A percentile compares a stretch with the other conserved stretches of the same genome.
Evolutionary conservation across 1,140 invertebrate species (phyloP).

Genomic region (Carcinoscorpius rotundicauda): DNA sequence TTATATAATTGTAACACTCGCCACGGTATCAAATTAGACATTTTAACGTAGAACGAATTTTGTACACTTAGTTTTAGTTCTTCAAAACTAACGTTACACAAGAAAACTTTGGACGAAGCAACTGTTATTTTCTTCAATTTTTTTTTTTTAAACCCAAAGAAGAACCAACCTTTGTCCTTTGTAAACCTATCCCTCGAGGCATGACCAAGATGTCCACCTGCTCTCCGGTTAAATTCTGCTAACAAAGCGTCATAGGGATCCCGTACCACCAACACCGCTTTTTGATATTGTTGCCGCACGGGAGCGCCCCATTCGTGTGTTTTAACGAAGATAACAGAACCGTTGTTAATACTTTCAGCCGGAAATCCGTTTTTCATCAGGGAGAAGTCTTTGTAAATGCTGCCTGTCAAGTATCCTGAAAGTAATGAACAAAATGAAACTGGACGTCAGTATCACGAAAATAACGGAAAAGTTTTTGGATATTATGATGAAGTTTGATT

Average conservation of each 20-base stretch:
- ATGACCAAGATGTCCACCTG: conserved; percentile 55
- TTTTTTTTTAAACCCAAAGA: too few relatives aligned
- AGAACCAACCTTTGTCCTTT: conserved; percentile 44
- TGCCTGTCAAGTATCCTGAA: conserved; percentile 43
- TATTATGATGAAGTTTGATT: too few relatives aligned
- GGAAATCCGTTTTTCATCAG: conserved; percentile 60
- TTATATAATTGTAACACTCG: too few relatives aligned
- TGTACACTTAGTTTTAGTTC: too few relatives aligned
- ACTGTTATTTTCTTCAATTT: too few relatives aligned
- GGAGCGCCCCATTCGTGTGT: conserved; percentile 57
- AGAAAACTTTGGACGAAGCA: too few relatives aligned
- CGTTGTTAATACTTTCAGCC: conserved; percentile 57
- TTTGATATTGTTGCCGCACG: conserved; percentile 45
- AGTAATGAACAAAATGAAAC: too few relatives aligned
- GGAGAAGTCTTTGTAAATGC: conserved; percentile 61
- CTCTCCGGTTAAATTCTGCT: conserved; percentile 56
- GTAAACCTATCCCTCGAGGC: conserved; percentile 49
- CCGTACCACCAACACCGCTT: conserved; percentile 53
- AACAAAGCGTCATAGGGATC: conserved; percentile 55
- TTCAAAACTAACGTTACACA: too few relatives aligned
- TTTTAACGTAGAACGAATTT: too few relatives aligned
- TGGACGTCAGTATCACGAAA: too few relatives aligned
- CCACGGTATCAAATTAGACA: too few relatives aligned
- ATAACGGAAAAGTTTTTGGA: too few relatives aligned
- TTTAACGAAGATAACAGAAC: conserved; percentile 61